These are phyloP conservation scores for Ahaetulla prasina DNA, from an alignment of 2,113 vertebrate species.

Conservation along the genomic window DNA sequence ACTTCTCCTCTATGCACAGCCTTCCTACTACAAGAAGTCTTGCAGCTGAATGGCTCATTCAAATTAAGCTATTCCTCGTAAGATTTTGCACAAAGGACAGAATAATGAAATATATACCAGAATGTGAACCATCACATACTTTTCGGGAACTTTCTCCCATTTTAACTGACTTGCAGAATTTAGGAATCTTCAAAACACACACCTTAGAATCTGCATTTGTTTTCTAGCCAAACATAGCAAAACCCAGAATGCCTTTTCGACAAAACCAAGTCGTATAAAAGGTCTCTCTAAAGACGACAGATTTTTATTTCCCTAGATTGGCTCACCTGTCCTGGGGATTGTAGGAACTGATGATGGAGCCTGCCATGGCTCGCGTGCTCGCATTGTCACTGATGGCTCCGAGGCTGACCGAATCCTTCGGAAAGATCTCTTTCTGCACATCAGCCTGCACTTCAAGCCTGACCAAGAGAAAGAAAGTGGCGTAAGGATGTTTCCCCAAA, in stretches of 20 bases:
- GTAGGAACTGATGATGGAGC: conserved; percentile 97
- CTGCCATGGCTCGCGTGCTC: conserved; percentile 98
- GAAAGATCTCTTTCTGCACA: conserved; percentile 85
- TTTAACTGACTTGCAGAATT: not conserved
- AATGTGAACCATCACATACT: not conserved
- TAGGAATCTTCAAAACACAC: not conserved
- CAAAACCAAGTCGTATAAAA: not conserved
- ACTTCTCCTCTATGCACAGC: not conserved
- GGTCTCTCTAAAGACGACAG: rapidly evolving
- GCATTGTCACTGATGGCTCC: conserved; percentile 93
- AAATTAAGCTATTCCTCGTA: not conserved
- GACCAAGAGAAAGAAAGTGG: conserved; percentile 25
- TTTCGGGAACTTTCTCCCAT: not conserved
- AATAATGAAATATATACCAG: not conserved
- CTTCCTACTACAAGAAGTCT: not conserved
- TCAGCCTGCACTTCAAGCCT: conserved; percentile 94
- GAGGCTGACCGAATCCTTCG: conserved; percentile 90
- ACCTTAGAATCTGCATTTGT: not conserved
- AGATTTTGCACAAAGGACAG: not conserved
- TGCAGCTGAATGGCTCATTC: not conserved
- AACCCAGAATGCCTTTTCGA: not conserved
- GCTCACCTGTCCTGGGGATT: conserved; percentile 93
- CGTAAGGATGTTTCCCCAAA: not conserved
- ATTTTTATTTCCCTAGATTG: rapidly evolving
- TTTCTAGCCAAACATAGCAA: not conserved